Evolutionary conservation across 2,888 invertebrate genomes (phyloP).

Genomic region (Druceiella hillmani): DNA sequence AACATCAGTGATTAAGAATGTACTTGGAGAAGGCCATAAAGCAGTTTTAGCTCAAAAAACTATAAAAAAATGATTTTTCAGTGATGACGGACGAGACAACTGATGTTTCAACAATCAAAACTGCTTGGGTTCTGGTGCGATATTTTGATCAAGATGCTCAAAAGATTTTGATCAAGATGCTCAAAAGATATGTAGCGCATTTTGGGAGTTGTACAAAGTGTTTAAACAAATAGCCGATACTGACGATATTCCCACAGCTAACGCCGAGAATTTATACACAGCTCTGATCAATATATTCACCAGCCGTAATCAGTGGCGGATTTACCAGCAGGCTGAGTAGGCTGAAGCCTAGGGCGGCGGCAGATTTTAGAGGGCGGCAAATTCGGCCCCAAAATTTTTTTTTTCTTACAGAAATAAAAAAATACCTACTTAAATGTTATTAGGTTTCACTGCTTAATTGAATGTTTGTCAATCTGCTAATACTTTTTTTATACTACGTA

Average conservation of each 20-base stretch:
- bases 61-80: slow-evolving; percentile 23
- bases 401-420: too few relatives aligned
- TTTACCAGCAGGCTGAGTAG: too few relatives aligned
- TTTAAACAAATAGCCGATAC: slow-evolving; percentile 12
- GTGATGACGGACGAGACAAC: slow-evolving; percentile 27
- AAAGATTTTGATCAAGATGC: slow-evolving; percentile 21
- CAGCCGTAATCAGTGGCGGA: too few relatives aligned
- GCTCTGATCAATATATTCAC: slow-evolving; percentile 16
- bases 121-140: slow-evolving; percentile 24
- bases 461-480: too few relatives aligned
- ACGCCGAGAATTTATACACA: slow-evolving; percentile 13
- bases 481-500: too few relatives aligned
- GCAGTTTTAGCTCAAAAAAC: slow-evolving; percentile 20
- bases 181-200: slow-evolving; percentile 18
- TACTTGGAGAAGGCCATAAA: slow-evolving; percentile 24
- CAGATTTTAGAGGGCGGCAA: too few relatives aligned
- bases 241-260: slow-evolving; percentile 7
- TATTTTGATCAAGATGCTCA: slow-evolving; percentile 21
- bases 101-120: slow-evolving; percentile 26
- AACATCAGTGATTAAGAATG: slow-evolving; percentile 23
- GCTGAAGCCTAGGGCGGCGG: too few relatives aligned
- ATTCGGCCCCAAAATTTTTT: too few relatives aligned
- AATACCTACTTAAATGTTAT: too few relatives aligned
- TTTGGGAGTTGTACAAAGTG: slow-evolving; percentile 18
- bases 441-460: too few relatives aligned